Conservation (phyloP, 1,140 invertebrate genomes). For the Lasioglossum baleicum region DNA sequence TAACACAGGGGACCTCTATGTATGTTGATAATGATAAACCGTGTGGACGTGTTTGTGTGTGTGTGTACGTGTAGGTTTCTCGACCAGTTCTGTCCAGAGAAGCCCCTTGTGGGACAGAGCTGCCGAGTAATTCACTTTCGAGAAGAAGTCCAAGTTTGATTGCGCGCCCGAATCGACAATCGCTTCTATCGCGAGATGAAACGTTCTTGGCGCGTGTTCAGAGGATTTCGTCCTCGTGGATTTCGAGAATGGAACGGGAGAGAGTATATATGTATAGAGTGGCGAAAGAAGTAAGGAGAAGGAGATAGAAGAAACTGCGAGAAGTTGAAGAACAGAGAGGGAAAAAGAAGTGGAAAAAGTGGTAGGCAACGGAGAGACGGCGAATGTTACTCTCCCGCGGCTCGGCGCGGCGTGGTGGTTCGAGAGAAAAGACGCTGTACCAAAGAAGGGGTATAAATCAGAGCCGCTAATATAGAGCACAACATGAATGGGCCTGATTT, state of each 20-base stretch:
- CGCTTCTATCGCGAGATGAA: constrained; percentile 59
- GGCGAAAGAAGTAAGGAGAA: background rate
- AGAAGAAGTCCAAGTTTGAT: constrained; percentile 69
- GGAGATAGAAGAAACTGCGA: background rate
- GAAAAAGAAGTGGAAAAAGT: constrained; percentile 23
- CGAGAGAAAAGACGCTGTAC: constrained; percentile 44
- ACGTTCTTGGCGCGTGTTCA: constrained; percentile 52
- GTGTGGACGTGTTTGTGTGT: constrained; percentile 1
- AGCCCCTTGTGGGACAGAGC: constrained; percentile 32
- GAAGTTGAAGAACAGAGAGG: background rate
- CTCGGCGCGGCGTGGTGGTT: background rate
- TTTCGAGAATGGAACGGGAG: constrained; percentile 21
- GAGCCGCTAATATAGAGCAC: constrained; percentile 54
- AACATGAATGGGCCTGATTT: constrained; percentile 57
- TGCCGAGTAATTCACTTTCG: constrained; percentile 63
- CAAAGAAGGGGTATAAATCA: constrained; percentile 62
- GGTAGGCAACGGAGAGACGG: constrained; percentile 6
- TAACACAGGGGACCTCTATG: background rate
- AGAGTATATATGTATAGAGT: background rate
- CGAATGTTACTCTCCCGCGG: constrained; percentile 26
- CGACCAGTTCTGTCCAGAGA: constrained; percentile 20
- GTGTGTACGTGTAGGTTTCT: constrained; percentile 4
- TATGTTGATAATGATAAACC: constrained; percentile 20
- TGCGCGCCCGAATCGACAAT: constrained; percentile 63
- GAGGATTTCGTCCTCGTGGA: constrained; percentile 34